Conservation (phyloP, 2,888 invertebrate species). For the Lumbricus terrestris region DNA sequence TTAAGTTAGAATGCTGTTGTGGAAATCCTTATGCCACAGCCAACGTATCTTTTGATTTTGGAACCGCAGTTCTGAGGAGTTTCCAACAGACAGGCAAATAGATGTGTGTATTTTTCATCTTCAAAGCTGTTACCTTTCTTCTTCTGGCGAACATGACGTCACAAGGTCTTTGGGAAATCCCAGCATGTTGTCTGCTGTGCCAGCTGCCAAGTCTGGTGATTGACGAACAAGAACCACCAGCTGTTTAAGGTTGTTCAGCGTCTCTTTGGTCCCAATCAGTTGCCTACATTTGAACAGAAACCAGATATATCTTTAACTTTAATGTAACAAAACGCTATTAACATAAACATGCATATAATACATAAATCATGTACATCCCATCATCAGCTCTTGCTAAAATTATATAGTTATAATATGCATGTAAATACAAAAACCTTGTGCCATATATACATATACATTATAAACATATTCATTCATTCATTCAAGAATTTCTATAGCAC, state of each 20-base stretch:
- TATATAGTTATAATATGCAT: too few species aligned
- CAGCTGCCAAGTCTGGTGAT: conserved; percentile 43
- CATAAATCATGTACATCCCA: not conserved
- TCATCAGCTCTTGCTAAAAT: too few species aligned
- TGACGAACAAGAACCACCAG: conserved; percentile 51
- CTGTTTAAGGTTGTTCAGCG: conserved; percentile 52
- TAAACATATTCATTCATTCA: too few species aligned
- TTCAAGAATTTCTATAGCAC: too few species aligned
- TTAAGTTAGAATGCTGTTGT: not conserved
- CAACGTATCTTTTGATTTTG: not conserved
- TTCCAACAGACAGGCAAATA: not conserved
- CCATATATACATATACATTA: too few species aligned
- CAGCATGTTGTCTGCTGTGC: not conserved
- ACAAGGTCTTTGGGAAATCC: not conserved
- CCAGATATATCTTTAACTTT: too few species aligned
- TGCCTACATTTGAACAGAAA: too few species aligned
- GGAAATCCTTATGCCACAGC: not conserved
- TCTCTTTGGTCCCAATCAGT: conserved; percentile 55
- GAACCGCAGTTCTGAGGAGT: not conserved
- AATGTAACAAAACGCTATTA: too few species aligned
- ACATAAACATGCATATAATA: not conserved
- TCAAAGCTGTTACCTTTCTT: not conserved
- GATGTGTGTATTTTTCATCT: not conserved
- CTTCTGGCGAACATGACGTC: not conserved
- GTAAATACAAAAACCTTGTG: too few species aligned